These are phyloP conservation scores for Drosophila kikkawai DNA, from an alignment of 1,140 invertebrate genomes.

Conservation along the genomic window DNA sequence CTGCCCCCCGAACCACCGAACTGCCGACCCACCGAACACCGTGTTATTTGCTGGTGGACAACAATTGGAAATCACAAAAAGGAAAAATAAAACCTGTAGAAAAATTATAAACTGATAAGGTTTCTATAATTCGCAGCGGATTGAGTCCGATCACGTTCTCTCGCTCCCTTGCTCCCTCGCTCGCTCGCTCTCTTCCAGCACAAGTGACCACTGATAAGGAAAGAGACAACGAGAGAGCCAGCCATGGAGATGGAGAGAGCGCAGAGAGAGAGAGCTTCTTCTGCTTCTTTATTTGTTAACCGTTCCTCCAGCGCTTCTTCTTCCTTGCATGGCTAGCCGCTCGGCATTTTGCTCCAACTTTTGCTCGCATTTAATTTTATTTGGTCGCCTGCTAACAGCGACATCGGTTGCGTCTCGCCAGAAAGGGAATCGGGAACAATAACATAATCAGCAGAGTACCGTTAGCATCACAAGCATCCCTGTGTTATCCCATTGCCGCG, in stretches of 20 bases:
- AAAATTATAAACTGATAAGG: slow-evolving; percentile 58
- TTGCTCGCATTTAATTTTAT: slow-evolving; percentile 57
- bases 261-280: slow-evolving; percentile 1
- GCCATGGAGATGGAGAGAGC: slow-evolving; percentile 6
- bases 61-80: slow-evolving; percentile 49
- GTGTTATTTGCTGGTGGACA: slow-evolving; percentile 52
- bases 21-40: neutral
- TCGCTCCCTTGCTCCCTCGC: neutral
- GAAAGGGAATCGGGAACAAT: slow-evolving; percentile 1
- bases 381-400: slow-evolving; percentile 61
- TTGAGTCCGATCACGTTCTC: slow-evolving; percentile 48
- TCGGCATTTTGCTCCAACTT: slow-evolving; percentile 40
- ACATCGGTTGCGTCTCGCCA: slow-evolving; percentile 49
- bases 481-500: neutral
- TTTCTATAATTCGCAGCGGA: slow-evolving; percentile 55
- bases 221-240: neutral
- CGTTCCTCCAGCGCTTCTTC: slow-evolving; percentile 16
- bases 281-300: slow-evolving; percentile 27
- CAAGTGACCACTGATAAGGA: slow-evolving; percentile 58
- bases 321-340: slow-evolving; percentile 4
- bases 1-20: neutral
- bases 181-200: slow-evolving; percentile 11
- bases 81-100: slow-evolving; percentile 35
- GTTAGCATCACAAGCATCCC: neutral
- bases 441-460: neutral